phyloP scores from a whole-genome alignment of 2,888 invertebrate genomes.

The Cryptus armator region DNA sequence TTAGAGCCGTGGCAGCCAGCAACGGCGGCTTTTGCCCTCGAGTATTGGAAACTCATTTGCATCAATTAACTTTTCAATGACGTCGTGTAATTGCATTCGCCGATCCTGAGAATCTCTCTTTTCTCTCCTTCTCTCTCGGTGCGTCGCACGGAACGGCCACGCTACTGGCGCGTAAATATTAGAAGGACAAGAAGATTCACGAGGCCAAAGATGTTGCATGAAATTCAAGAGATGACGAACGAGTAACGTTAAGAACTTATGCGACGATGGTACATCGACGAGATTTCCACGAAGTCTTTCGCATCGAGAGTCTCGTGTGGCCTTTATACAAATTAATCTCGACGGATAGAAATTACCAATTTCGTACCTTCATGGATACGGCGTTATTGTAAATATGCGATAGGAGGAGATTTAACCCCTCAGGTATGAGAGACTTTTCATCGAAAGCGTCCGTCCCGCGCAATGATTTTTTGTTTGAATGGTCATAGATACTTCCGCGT shows the following conservation, averaged over 20 bases:
- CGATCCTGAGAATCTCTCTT: slow-evolving; percentile 69
- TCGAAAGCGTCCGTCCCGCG: too few relatives aligned
- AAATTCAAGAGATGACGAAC: background rate
- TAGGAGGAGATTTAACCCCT: too few relatives aligned
- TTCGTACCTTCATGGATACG: background rate
- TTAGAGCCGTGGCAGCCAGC: slow-evolving; percentile 46
- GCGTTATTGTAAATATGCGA: too few relatives aligned
- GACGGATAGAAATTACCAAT: background rate
- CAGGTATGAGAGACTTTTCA: too few relatives aligned
- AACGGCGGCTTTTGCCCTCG: slow-evolving; percentile 69
- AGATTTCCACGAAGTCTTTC: slow-evolving; percentile 40
- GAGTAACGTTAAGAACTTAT: background rate
- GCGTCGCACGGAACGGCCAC: slow-evolving; percentile 21
- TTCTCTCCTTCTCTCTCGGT: slow-evolving; percentile 21
- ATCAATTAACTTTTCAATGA: slow-evolving; percentile 80
- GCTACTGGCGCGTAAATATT: slow-evolving; percentile 59
- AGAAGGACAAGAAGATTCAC: slow-evolving; percentile 60
- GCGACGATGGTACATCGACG: slow-evolving; percentile 16
- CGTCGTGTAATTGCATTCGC: slow-evolving; percentile 79
- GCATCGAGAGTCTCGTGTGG: slow-evolving; percentile 20
- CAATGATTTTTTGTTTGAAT: too few relatives aligned
- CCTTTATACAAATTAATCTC: background rate
- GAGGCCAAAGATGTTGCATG: slow-evolving; percentile 1
- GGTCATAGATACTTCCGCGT: too few relatives aligned
- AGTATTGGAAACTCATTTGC: slow-evolving; percentile 80